Conservation (phyloP, 2,113 vertebrate species). For the Strigops habroptila region DNA sequence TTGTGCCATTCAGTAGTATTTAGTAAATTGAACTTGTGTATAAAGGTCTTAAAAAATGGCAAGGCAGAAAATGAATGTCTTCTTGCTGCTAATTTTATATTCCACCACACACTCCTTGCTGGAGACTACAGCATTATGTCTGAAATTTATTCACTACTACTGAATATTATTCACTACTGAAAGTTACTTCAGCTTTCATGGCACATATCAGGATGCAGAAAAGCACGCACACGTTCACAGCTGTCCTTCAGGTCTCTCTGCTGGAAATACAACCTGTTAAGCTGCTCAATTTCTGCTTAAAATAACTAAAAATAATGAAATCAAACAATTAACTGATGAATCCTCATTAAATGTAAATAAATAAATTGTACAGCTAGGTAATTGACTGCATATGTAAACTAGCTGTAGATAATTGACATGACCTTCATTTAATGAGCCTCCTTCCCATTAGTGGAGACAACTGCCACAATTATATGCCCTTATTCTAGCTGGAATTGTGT, state of each 20-base stretch:
- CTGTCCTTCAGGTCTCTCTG: background rate
- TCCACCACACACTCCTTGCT: background rate
- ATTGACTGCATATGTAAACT: slow-evolving; percentile 46
- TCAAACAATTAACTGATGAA: background rate
- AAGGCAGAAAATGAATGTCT: slow-evolving; percentile 13
- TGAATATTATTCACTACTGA: background rate
- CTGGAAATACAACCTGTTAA: background rate
- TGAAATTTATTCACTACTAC: background rate
- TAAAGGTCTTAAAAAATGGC: slow-evolving; percentile 69
- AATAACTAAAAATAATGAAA: background rate
- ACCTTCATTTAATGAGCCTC: slow-evolving; percentile 22
- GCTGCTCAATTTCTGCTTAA: background rate
- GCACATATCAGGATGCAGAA: background rate
- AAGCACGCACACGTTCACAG: background rate
- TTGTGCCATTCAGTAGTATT: slow-evolving; percentile 42
- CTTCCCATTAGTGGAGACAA: background rate
- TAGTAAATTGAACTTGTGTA: slow-evolving; percentile 40
- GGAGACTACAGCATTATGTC: background rate
- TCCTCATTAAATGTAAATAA: slow-evolving; percentile 47
- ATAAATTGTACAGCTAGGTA: slow-evolving; percentile 46
- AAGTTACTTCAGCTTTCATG: background rate
- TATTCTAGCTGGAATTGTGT: background rate
- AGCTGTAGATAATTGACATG: slow-evolving; percentile 48
- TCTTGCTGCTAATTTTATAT: slow-evolving; percentile 47
- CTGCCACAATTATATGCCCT: background rate